Base-by-base conservation (phyloP, 2,113 vertebrate genomes). In the Pyxicephalus adspersus region DNA sequence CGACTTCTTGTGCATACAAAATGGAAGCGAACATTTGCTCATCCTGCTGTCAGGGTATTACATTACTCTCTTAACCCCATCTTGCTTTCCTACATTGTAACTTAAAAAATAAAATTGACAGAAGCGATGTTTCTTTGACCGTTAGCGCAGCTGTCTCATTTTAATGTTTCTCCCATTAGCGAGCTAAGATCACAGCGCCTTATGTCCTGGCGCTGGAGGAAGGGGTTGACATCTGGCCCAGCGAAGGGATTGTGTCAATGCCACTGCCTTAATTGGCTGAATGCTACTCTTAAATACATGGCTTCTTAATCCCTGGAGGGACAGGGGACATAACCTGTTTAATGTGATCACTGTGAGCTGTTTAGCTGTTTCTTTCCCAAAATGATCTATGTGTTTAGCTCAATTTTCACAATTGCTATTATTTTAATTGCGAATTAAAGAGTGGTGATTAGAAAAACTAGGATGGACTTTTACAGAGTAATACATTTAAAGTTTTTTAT, bases 91-190 rank as follows among this genome's bases (percentile, higher is more conserved):
- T 15, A 45, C 38, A 13, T 45, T 45, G 38, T 13, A 1, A 0
- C 34, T 50, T 20, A 45, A 66, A 31, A 20, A 68, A 45, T 45
- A 25, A 57, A 52, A 73, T 51, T 63, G 38, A 74, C 57, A 83
- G 83, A 84, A 64, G 71, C 84, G 34, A n/a, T 52, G 64, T 67
- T 8, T 23, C 68, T 80, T 52, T 80, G 60, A 31, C 55, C 70
- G 65, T 61, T 34, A 58, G 70, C 70, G 28, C 61, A 68, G 72
- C 57, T 76, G 74, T 76, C 70, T 28, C 51, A 65, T 65, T 57
- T 64, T 38, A 74, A 74, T 57, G n/a, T 38, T 55, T 66, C 19
- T n/a, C 68, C 78, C 57, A 29, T 72, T 72, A 72, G 38, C 38
- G 18, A 22, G 55, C 18, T 4, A 31, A 54, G 28, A 63, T 63